A percentile compares a stretch with the other conserved stretches of the same genome.
These are phyloP conservation scores for Chaenodraco wilsoni DNA, from an alignment of 2,797 vertebrate genomes.

Conservation along the genomic window DNA sequence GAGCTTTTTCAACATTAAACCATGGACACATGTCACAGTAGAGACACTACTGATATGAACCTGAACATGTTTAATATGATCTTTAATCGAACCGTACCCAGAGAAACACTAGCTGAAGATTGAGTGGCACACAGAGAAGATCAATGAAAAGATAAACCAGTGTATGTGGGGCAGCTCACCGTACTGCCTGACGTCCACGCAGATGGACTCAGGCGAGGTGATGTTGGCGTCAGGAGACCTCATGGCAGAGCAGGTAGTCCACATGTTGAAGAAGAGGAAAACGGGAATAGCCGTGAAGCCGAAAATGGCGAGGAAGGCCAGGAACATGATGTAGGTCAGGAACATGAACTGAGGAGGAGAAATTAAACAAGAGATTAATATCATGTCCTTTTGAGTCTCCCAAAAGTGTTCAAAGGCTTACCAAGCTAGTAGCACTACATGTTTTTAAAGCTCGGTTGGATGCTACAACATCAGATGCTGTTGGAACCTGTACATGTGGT, in stretches of 20 bases:
- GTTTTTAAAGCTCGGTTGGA: no score
- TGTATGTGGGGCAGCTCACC: constrained; percentile 76
- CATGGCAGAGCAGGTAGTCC: constrained; percentile 94
- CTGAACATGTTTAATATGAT: no score
- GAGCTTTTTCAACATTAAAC: no score
- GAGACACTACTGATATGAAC: no score
- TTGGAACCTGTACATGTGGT: no score
- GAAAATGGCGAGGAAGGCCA: constrained; percentile 95
- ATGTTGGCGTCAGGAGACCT: constrained; percentile 90
- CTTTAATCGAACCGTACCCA: no score
- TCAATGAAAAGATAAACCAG: no score
- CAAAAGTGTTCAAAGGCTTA: not conserved
- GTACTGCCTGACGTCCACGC: constrained; percentile 97
- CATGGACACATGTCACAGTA: no score
- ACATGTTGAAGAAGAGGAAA: constrained; percentile 98
- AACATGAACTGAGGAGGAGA: constrained; percentile 90
- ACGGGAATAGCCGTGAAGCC: constrained; percentile 97
- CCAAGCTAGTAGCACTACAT: no score
- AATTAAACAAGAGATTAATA: not conserved
- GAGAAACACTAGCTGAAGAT: no score
- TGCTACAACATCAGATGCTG: no score
- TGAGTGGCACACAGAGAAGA: no score
- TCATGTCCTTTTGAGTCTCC: not conserved
- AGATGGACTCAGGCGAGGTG: constrained; percentile 93
- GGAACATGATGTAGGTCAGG: constrained; percentile 94